phyloP scores from a whole-genome alignment of 2,888 invertebrate genomes.

The Zaprionus obscuricornis region DNA sequence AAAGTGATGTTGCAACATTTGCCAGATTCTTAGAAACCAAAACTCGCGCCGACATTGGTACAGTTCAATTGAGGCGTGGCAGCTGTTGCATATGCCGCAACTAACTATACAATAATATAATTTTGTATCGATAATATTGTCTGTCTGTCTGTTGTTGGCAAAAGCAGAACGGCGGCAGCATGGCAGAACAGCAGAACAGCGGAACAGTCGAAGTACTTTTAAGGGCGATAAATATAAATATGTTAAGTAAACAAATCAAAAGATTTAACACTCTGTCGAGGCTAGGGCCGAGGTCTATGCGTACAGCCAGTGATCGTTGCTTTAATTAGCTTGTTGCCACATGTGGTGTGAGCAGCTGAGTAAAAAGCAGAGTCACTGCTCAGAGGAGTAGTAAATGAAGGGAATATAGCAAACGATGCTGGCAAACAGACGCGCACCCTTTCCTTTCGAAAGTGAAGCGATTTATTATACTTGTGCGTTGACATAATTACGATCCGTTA shows the following conservation, averaged over 20 bases:
- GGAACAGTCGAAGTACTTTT: no score
- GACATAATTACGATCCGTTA: conserved; percentile 65
- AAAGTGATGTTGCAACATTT: conserved; percentile 62
- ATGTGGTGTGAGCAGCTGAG: no score
- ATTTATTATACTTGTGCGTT: conserved; percentile 21
- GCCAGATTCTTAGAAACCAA: conserved; percentile 10
- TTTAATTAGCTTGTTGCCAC: conserved; percentile 70
- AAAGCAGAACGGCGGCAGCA: no score
- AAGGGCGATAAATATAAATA: not conserved
- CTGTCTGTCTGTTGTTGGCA: no score
- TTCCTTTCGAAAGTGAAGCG: no score
- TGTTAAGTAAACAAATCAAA: conserved; percentile 38
- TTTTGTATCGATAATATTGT: conserved; percentile 19
- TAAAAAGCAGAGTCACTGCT: no score
- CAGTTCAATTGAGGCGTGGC: conserved; percentile 36
- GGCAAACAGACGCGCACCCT: no score
- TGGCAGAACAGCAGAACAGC: no score
- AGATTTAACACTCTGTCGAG: no score
- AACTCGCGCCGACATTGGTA: conserved; percentile 1
- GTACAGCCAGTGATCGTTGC: not conserved
- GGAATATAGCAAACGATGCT: no score
- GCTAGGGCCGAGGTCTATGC: no score
- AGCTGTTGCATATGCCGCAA: conserved; percentile 22
- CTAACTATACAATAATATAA: not conserved
- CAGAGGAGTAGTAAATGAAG: no score